Base-by-base conservation (phyloP, 1,140 invertebrate species). In the Acyrthosiphon pisum region DNA sequence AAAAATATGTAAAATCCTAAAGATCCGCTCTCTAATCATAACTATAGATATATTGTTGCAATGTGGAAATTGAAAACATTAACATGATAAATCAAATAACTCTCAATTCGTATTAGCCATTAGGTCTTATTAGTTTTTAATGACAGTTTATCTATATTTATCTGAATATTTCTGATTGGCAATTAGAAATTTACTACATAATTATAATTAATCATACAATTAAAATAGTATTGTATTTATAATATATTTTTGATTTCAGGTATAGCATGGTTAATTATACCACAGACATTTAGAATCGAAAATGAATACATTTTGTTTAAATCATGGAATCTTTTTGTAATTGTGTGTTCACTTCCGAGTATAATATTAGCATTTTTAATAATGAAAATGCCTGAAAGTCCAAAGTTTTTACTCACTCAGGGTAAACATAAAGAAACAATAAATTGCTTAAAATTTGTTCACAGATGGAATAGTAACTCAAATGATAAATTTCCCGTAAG, bases 271-370 rank as follows among this genome's bases (percentile, higher is more conserved):
- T 95, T 97, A 94, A 97, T 98, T 94, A 98, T 99, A 94, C 98
- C 98, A 30, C 95, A 94, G 48, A 94, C 94, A 3, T 94, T 95
- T 88, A 94, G 94, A 30, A 68, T 94, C 11, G 56, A 44, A 60
- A 37, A 41, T 6, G 48, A n/a, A 26, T 87, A 37, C 20, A 98
- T 98, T 95, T 96, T 96, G 30, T 98, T 97, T 95, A 98, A 98
- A 95, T 98, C 98, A 48, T 99, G 98, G 98, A 96, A 98, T 94
- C 97, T 99, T 94, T 99, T 99, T 95, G 95, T 98, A 94, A 95
- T 98, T 94, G 96, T 98, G 83, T 99, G 98, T 96, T 97, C 98
- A 94, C 94, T 98, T 93, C 98, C 98, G 48, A 98, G 97, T 84
- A 97, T 99, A 94, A 95, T 98, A 81, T 98, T 98, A 83, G 98